Percentiles rank a stretch among this genome's conserved stretches.
These are phyloP conservation scores for Rhinophrynus dorsalis DNA, from an alignment of 2,797 vertebrate genomes.

Conservation along the genomic window DNA sequence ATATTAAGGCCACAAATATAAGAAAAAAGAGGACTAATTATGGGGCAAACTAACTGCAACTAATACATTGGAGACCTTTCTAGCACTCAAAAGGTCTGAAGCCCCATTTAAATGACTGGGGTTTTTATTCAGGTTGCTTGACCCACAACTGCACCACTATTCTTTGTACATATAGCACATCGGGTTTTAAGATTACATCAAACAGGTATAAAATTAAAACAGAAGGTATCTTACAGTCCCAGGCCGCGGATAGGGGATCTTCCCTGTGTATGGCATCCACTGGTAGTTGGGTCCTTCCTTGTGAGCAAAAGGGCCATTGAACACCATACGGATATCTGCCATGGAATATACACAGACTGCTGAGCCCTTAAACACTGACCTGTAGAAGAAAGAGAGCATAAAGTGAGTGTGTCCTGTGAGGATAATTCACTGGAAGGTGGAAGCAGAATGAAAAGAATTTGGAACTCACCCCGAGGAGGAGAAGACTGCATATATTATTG, in stretches of 20 bases:
- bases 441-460: neutral
- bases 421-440: neutral
- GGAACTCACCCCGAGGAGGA: conserved; percentile 89
- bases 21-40: no score
- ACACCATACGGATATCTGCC: conserved; percentile 98
- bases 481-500: conserved; percentile 95
- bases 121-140: no score
- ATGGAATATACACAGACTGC: conserved; percentile 98
- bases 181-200: no score
- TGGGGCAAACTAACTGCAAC: no score
- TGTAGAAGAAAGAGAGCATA: conserved; percentile 51
- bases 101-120: no score
- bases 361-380: conserved; percentile 95
- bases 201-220: no score
- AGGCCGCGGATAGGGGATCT: conserved; percentile 96
- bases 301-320: conserved; percentile 97
- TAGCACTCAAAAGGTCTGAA: no score
- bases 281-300: conserved; percentile 98
- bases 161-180: no score
- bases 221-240: conserved; percentile 82
- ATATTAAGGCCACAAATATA: no score
- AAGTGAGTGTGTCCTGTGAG: neutral
- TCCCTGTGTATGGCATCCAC: conserved; percentile 96
- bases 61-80: no score
- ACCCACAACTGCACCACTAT: no score